These are phyloP conservation scores for Rhodinocichla rosea DNA, from an alignment of 2,113 vertebrate genomes.

Conservation along the genomic window DNA sequence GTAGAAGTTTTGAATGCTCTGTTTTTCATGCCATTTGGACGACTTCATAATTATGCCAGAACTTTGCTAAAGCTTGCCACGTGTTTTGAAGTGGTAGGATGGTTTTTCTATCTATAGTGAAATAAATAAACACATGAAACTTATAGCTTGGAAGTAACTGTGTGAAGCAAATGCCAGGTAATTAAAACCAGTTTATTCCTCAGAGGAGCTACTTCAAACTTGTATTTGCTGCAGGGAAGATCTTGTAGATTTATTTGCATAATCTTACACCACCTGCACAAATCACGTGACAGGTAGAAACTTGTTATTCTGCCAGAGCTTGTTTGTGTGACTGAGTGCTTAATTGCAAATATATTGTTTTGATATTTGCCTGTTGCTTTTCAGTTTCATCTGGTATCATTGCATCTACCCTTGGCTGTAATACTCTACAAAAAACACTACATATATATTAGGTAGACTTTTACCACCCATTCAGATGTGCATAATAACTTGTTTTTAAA, in stretches of 20 bases:
- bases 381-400: not conserved
- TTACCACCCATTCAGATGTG: not conserved
- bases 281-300: not conserved
- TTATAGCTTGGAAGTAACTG: not conserved
- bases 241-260: not conserved
- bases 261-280: not conserved
- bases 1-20: conserved; percentile 83
- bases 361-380: not conserved
- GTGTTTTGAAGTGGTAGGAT: conserved; percentile 93
- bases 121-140: not conserved
- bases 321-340: not conserved
- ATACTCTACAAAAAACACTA: not conserved
- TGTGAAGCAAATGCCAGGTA: not conserved
- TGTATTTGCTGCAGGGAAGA: not conserved
- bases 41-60: conserved; percentile 87
- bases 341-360: not conserved
- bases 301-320: not conserved
- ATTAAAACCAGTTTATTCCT: not conserved
- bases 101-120: not conserved
- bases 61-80: conserved; percentile 91
- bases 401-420: not conserved
- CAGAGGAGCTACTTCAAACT: not conserved
- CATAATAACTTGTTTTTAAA: not conserved
- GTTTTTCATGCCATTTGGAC: conserved; percentile 86
- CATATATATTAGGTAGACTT: not conserved